Base-by-base conservation (phyloP, 2,888 invertebrate species). In the Leptopilina myrica region DNA sequence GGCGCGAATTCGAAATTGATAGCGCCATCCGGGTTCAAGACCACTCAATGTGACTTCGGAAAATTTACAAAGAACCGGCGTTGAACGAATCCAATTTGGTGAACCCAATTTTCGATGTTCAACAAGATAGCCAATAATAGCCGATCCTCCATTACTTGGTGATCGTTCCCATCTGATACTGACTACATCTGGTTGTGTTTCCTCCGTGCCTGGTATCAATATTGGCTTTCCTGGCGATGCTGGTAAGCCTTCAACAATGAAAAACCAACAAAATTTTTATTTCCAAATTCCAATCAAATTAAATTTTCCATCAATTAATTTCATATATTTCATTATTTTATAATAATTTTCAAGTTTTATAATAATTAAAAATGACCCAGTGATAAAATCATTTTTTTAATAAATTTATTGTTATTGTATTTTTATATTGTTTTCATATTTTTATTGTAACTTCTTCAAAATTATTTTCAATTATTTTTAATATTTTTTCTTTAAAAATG, bases 1-100 rank as follows among this genome's bases (percentile, higher is more conserved):
- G 0, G 99, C 98, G 79, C 96, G 95, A 15, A 98, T 96, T 80
- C 99, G 94, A 93, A 98, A 98, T 92, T 96, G 97, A 91, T 97
- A 97, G 76, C 96, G 94, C 94, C 96, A 96, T 78, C 97, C 97
- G 0, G 97, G 97, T 88, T 96, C 96, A 59, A 98, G 93, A 26
- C 97, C 97, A 84, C 95, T 95, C 64, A 98, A 93, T 67, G 96
- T 94, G 53, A 97, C 93, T 92, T 97, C 96, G 43, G 96, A 95
- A 62, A 94, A 94, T 53, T 93, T 92, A 43, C 96, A 95, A 5
- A 96, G 93, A 20, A 95, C 93, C 9, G 96, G 96, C 11, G 95
- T 95, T 9, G 97, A 96, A 82, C 96, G 94, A 46, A 96, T 95
- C 97, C 97, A 98, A 85, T 96, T 95, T 2, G 96, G 94, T 0